Evolutionary conservation across 2,888 invertebrate species (phyloP), one percentile per base, ranked within the genome.

Genomic region (Polydrusus tereticollis): DNA sequence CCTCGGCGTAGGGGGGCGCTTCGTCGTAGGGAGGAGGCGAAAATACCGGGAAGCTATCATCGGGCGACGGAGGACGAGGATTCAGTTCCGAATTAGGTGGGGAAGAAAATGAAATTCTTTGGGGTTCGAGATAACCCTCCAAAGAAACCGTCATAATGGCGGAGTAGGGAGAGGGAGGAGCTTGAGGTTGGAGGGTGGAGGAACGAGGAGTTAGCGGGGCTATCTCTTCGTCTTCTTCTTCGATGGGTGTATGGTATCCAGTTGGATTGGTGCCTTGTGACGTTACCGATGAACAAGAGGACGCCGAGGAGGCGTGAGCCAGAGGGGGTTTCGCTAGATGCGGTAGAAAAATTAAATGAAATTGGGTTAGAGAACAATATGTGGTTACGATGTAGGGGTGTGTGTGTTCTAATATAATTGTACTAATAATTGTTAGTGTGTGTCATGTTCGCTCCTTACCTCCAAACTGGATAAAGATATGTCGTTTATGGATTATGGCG

Each of bases 101-200:
- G 6, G 94, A 93, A 79, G 91, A 91, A 84, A 94, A 91, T 0
- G 94, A 95, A 78, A 95, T 92, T 58, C 94, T 89, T 23, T 93
- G 91, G 0, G 94, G 94, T 80, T 96, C 96, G 76, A 96, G 87
- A 81, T 95, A 96, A 20, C 93, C 95, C 77, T 96, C 96, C 29
- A 95, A 88, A 1, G 94, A 94, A 5, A 94, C 91, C 0, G 95
- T 94, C 89, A 94, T 91, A 5, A 94, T 89, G 0, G 94, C 95
- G 0, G 95, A 95, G 73, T 93, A 94, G 0, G 95, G 95, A 0
- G 95, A 94, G 0, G 94, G 92, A 0, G 92, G 85, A 76, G 72
- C 86, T 82, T 82, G 87, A 0, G 75, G 72, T 36, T 89, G 85
- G 12, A 88, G 82, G 10, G 89, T 87, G 21, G 88, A 87, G 38